A percentile compares a stretch with the other conserved stretches of the same genome.
These are phyloP conservation scores for Echinops telfairi DNA, from an alignment of 2,113 vertebrate genomes.

Conservation along the genomic window DNA sequence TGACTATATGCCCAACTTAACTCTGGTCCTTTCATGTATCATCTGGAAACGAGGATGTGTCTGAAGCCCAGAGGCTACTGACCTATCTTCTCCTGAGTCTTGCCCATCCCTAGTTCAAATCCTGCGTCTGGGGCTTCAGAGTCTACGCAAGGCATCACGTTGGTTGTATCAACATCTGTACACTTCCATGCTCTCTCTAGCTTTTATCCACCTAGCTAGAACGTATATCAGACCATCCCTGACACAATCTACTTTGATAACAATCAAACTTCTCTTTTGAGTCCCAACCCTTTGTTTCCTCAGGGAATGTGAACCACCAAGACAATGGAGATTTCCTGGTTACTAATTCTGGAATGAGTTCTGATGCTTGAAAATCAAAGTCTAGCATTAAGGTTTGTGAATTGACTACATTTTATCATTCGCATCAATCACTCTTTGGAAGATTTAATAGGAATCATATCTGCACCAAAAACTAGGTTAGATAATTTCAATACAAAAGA, in stretches of 20 bases:
- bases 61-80: not conserved
- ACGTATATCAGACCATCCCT: too few species aligned
- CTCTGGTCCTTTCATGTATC: not conserved
- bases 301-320: not conserved
- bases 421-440: not conserved
- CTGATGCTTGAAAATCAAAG: not conserved
- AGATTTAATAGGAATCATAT: not conserved
- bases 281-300: not conserved
- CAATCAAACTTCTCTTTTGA: not conserved
- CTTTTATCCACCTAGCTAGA: not conserved
- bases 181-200: not conserved
- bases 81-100: not conserved
- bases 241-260: not conserved
- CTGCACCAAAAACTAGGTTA: not conserved
- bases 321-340: not conserved
- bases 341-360: not conserved
- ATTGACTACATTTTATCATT: not conserved
- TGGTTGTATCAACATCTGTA: fast-evolving
- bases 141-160: not conserved
- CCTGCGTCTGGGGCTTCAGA: too few species aligned
- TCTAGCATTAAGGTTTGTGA: not conserved
- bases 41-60: not conserved
- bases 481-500: not conserved
- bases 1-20: not conserved
- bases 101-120: fast-evolving